Evolutionary conservation across 2,797 vertebrate species (phyloP).

Genomic region (Eospalax fontanierii): DNA sequence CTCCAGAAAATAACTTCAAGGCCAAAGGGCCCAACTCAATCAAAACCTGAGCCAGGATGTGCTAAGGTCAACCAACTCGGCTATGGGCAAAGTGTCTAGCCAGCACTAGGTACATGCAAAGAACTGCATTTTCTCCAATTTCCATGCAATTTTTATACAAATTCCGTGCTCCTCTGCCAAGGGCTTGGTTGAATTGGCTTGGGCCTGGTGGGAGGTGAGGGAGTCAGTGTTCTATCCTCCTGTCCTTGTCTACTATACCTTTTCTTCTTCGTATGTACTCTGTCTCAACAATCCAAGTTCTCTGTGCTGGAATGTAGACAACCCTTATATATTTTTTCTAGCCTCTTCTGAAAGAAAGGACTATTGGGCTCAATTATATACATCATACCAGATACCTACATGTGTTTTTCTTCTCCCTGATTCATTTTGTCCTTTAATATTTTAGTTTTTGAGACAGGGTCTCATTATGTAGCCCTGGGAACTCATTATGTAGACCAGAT

Average conservation of each 20-base stretch:
- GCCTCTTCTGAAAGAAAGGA: background rate
- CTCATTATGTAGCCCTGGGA: background rate
- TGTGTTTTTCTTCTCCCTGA: background rate
- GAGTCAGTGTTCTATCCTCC: background rate
- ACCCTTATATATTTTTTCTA: background rate
- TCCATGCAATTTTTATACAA: background rate
- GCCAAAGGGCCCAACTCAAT: conserved; percentile 59
- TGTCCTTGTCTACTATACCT: background rate
- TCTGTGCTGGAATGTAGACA: background rate
- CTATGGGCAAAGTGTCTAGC: background rate
- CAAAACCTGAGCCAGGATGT: conserved; percentile 64
- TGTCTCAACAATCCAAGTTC: background rate
- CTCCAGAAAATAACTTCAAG: conserved; percentile 57
- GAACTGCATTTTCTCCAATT: conserved; percentile 28
- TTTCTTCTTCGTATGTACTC: background rate
- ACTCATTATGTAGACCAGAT: background rate
- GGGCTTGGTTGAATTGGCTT: background rate
- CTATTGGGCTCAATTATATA: background rate
- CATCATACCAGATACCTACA: background rate
- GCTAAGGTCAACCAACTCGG: conserved; percentile 56
- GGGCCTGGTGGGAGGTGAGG: background rate
- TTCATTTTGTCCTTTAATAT: background rate
- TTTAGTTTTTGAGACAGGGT: background rate
- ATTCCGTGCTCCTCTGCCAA: background rate
- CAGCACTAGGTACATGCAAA: background rate